phyloP scores from a whole-genome alignment of 2,113 vertebrate genomes.

The Chitala chitala region DNA sequence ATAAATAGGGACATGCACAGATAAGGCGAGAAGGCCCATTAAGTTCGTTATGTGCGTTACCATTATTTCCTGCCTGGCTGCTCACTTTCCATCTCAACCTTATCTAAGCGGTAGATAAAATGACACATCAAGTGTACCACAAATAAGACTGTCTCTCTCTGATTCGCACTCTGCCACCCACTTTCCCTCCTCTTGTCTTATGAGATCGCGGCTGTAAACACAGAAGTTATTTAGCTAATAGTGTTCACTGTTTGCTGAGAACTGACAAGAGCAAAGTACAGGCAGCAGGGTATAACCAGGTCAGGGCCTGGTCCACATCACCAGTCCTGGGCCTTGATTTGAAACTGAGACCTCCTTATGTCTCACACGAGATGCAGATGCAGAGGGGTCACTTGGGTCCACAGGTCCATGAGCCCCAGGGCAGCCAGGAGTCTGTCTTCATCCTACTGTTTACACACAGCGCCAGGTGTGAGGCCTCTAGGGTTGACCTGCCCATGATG shows the following conservation, averaged over 20 bases:
- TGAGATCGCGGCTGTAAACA: no score
- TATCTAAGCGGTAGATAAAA: neutral
- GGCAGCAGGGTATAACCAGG: neutral
- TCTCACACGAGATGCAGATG: neutral
- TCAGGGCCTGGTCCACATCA: neutral
- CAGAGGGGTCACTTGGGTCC: neutral
- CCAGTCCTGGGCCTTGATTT: neutral
- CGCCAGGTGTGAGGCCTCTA: no score
- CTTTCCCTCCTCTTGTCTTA: neutral
- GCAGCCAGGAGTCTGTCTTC: no score
- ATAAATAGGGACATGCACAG: neutral
- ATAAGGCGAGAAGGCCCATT: neutral
- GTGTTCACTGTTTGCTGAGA: neutral
- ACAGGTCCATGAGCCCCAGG: no score
- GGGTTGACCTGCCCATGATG: neutral
- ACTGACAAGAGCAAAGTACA: neutral
- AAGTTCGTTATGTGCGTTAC: neutral
- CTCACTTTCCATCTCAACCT: neutral
- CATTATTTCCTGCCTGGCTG: neutral
- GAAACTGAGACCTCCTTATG: neutral
- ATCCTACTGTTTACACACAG: no score
- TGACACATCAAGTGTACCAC: neutral
- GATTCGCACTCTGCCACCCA: neutral
- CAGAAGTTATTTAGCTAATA: conserved; percentile 13
- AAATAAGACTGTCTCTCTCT: neutral